Evolutionary conservation across 1,140 invertebrate genomes (phyloP), one percentile per base, ranked within the genome.

Genomic region (Solen grandis): DNA sequence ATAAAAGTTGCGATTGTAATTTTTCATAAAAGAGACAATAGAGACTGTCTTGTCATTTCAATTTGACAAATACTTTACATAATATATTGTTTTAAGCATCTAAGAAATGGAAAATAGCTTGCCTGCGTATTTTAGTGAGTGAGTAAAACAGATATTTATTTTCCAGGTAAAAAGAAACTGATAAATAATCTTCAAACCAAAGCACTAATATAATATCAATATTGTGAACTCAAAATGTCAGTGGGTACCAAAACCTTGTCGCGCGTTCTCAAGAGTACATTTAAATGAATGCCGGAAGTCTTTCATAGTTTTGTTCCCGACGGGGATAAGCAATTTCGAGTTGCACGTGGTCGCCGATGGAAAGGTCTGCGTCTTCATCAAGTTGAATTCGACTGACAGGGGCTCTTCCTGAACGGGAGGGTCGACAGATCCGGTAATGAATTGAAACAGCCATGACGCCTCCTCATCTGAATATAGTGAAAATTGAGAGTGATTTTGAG

Each of bases 361-460:
- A 25, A 63, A 54, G 4, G 29, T 76, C 41, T 52, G 46, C 14
- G 59, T 27, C 25, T 1, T 41, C 4, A 65, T 62, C 31, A 0
- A 65, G 60, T 76, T 76, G 38, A 76, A 76, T 33, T 65, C 73
- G 13, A 76, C 29, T 2, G 19, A 5, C 1, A 76, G 46, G 2
- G 19, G 8, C 19, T 76, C 73, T 22, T 76, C 73, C n/a, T 22
- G 38, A 5, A 76, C 59, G 2, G 73, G 36, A 19, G 73, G 73
- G 25, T 76, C 73, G 27, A 38, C 38, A 31, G 73, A 54, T 25
- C 73, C 73, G 14, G 73, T 76, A n/a, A 65, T 46, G 31, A 76
- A 76, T 46, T 65, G 59, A 31, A 50, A 76, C 36, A 76, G 29
- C 13, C 29, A 27, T 25, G 52, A 13, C 1, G 73, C 73, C 3